A percentile compares a stretch with the other conserved stretches of the same genome.
These are phyloP conservation scores for Todus mexicanus DNA, from an alignment of 2,797 vertebrate genomes.

Conservation along the genomic window DNA sequence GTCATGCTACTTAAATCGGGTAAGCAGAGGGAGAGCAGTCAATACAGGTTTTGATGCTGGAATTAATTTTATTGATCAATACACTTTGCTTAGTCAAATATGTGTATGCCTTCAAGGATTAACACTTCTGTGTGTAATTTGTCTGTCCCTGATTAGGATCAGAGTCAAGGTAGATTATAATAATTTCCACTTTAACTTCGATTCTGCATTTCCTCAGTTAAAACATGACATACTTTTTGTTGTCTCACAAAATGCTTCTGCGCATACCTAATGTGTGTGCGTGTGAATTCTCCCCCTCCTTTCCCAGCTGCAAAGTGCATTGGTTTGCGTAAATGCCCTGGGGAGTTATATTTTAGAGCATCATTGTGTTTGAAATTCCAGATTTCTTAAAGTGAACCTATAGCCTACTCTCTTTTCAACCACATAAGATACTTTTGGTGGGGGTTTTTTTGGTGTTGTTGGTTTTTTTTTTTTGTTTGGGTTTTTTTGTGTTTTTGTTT, in stretches of 20 bases:
- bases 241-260: not conserved
- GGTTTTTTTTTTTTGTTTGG: too few relatives aligned
- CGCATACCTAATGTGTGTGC: not conserved
- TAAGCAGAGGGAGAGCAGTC: not conserved
- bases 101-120: not conserved
- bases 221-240: not conserved
- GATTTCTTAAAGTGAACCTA: not conserved
- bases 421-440: not conserved
- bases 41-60: not conserved
- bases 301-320: not conserved
- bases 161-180: not conserved
- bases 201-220: not conserved
- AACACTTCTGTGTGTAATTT: not conserved
- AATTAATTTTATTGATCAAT: conserved; percentile 32
- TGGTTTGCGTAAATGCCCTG: not conserved
- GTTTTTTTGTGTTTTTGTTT: too few relatives aligned
- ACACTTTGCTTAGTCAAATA: not conserved
- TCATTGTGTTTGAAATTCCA: not conserved
- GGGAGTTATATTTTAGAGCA: not conserved
- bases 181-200: not conserved
- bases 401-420: not conserved
- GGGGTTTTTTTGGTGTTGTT: too few relatives aligned
- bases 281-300: not conserved
- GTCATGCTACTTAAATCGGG: not conserved
- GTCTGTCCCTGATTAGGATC: not conserved